Conservation (phyloP, 1,140 invertebrate species). For the Calephelis virginiensis region DNA sequence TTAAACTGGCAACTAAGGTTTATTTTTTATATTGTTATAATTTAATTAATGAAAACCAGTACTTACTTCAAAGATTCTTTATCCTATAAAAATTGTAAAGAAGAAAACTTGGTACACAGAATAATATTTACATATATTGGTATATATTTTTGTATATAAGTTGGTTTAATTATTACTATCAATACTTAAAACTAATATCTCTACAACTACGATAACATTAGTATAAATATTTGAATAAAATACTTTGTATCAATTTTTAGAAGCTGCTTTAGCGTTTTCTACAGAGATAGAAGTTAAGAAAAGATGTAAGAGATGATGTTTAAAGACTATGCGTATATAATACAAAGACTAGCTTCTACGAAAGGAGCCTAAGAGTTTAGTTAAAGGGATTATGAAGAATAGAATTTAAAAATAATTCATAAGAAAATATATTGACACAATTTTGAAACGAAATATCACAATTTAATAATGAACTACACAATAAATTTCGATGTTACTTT, state of each 20-base stretch:
- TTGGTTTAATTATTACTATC: conserved; percentile 58
- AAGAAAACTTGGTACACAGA: conserved; percentile 73
- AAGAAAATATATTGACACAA: conserved; percentile 37
- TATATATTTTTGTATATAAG: conserved; percentile 74
- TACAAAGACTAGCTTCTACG: conserved; percentile 48
- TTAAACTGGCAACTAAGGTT: neutral
- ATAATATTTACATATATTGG: conserved; percentile 69
- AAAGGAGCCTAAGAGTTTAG: conserved; percentile 38
- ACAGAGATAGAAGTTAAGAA: conserved; percentile 41
- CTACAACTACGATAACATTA: conserved; percentile 72
- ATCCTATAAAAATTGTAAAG: conserved; percentile 73
- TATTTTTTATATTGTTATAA: neutral
- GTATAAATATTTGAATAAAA: conserved; percentile 77
- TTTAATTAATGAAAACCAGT: conserved; percentile 26
- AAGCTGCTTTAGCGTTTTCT: conserved; percentile 57
- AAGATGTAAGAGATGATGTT: conserved; percentile 6
- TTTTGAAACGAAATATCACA: conserved; percentile 53
- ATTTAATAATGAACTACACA: conserved; percentile 49
- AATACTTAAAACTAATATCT: conserved; percentile 51
- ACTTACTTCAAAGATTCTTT: conserved; percentile 36
- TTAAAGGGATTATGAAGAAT: conserved; percentile 28
- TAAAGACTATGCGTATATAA: conserved; percentile 26
- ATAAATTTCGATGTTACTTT: conserved; percentile 67
- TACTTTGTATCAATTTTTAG: conserved; percentile 60
- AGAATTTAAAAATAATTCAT: conserved; percentile 31